Percentiles rank a stretch among this genome's conserved stretches.
phyloP scores from a whole-genome alignment of 1,140 invertebrate genomes.

The Aricia agestis region DNA sequence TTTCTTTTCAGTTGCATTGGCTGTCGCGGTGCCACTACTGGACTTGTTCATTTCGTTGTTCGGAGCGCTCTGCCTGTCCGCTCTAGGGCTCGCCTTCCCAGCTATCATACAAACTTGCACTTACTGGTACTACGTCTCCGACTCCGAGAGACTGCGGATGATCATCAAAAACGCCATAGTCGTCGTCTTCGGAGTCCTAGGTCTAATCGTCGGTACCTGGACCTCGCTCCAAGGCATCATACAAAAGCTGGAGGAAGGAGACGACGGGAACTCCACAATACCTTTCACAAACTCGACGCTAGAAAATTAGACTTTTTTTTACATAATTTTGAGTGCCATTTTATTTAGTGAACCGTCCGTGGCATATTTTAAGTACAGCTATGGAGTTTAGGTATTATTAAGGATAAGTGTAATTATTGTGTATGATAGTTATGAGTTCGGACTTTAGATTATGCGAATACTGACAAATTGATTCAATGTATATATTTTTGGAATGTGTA shows the following conservation, averaged over 20 bases:
- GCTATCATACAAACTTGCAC: constrained; percentile 86
- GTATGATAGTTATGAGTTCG: neutral
- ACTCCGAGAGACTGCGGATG: constrained; percentile 71
- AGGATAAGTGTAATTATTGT: neutral
- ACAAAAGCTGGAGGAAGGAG: constrained; percentile 56
- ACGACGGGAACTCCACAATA: constrained; percentile 1
- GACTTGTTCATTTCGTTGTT: constrained; percentile 94
- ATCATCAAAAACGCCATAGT: constrained; percentile 83
- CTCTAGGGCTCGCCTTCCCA: constrained; percentile 91
- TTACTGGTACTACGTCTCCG: constrained; percentile 76
- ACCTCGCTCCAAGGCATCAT: constrained; percentile 82
- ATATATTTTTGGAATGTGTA: no score
- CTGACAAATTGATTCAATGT: no score
- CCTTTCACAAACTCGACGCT: constrained; percentile 29
- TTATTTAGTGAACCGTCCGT: constrained; percentile 35
- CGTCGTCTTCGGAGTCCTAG: constrained; percentile 81
- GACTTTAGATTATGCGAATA: no score
- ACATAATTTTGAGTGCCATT: constrained; percentile 37
- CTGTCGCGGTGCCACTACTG: constrained; percentile 86
- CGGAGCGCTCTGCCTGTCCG: constrained; percentile 90
- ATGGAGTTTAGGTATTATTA: constrained; percentile 5
- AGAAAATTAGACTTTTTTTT: constrained; percentile 22
- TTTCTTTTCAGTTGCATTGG: constrained; percentile 81
- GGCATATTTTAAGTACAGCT: constrained; percentile 37
- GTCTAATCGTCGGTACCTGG: constrained; percentile 83